Base-by-base conservation (phyloP, 2,797 vertebrate species). In the Acomys russatus region DNA sequence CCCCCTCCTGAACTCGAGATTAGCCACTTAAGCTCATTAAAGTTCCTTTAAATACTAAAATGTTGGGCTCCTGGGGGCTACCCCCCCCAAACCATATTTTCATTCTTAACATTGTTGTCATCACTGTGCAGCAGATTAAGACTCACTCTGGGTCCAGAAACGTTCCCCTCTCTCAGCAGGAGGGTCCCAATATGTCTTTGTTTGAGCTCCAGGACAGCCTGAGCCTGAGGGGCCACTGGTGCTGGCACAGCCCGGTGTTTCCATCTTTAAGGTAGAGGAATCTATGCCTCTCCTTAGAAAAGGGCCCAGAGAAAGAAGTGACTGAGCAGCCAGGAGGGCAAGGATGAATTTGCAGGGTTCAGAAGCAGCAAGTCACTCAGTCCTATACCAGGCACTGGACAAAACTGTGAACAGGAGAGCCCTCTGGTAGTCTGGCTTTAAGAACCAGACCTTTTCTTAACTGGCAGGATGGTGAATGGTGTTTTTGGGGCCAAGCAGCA, bases 11-110 rank as follows among this genome's bases (percentile, higher is more conserved):
- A 95, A 96, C 95, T 97, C 95, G 25, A 97, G 98, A 97, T 97
- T 98, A 98, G 95, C 92, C 95, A 97, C 92, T 94, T 97, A 98
- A 98, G 96, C 96, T 97, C 97, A 97, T 97, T 97, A 97, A 97
- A 97, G 94, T 97, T 86, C 90, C 95, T 97, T 97, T 98, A 98
- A 97, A 97, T 97, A 95, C 96, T 94, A 78, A 96, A 97, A 97
- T 95, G 96, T 93, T 77, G 96, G 97, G 90, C 96, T 97, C 96
- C 97, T 95, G 95, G 96, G 97, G 97, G 73, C 83, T 94, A 51
- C 74, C 93, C 91, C 93, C 91, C 95, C 95, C 86, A 76, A 95
- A 96, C 95, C 95, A 85, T 96, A 93, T 95, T 96, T 96, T 95
- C 96, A 82, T 96, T 98, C 96, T 97, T 96, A 71, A 56, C 92